Base-by-base conservation (phyloP, 2,113 vertebrate genomes). In the Anarrhichthys ocellatus region DNA sequence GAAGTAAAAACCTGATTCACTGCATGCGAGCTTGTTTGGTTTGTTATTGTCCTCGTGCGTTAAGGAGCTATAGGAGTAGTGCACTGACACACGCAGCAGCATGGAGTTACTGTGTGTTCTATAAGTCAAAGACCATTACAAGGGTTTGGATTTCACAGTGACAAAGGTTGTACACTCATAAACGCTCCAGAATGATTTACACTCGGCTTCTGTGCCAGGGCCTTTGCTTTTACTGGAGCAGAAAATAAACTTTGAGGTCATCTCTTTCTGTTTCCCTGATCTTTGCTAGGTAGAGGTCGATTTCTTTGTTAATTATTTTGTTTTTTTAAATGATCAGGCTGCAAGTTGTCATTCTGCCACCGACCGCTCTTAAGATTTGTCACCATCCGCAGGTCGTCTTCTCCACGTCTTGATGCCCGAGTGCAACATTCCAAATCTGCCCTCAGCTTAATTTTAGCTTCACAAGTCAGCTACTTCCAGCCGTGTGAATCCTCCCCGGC, bases 341-440 rank as follows among this genome's bases (percentile, higher is more conserved):
- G 22, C 48, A 34, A 72, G 78, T 24, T 5, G 10, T 24, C 56
- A 9, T 56, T 56, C 54, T 54, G 48, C 85, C 44, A 74, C 73
- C 58, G 56, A 56, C 62, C 11, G 76, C 77, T 92, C 87, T 78
- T 46, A 76, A 89, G 86, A 92, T 86, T 87, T 92, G 80, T 83
- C 91, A 84, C 87, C 87, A 87, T 92, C 76, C 66, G 40, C 76
- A 24, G 82, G 90, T 91, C 81, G 73, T 69, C 91, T 86, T 76
- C 87, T 86, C 85, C 89, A 87, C 69, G 58, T 90, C 92, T 94
- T 91, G 90, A 89, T 71, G 32, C 86, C 91, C 86, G 78, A 91
- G 94, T 94, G 94, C 76, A 93, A 95, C 91, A 94, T 95, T 94
- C 94, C 94, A 92, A 93, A 94, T 94, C 92, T 94, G 88, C 81